These are phyloP conservation scores for Aphaenogaster floridana DNA, from an alignment of 1,140 invertebrate genomes.

Conservation along the genomic window DNA sequence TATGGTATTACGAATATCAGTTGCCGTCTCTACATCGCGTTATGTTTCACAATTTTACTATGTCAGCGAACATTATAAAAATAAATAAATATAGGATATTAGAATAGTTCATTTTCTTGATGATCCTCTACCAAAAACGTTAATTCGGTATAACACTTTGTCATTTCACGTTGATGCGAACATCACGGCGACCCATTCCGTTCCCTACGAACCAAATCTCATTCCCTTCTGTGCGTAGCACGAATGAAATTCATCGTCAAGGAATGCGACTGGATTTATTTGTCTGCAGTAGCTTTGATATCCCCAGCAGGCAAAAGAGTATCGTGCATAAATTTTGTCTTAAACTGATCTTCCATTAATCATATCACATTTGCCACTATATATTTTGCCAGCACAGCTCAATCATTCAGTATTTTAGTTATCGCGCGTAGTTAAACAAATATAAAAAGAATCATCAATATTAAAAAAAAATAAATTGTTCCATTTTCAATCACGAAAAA, in stretches of 20 bases:
- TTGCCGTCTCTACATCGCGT: background rate
- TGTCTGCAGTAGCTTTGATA: conserved; percentile 51
- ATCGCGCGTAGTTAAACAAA: background rate
- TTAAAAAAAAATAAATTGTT: conserved; percentile 10
- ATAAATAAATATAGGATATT: conserved; percentile 52
- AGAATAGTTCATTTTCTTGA: conserved; percentile 49
- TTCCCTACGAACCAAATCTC: conserved; percentile 57
- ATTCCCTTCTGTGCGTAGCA: conserved; percentile 53
- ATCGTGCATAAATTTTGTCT: conserved; percentile 52
- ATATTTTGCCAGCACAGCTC: conserved; percentile 20
- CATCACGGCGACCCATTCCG: conserved; percentile 69
- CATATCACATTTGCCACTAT: conserved; percentile 31
- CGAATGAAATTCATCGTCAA: conserved; percentile 65
- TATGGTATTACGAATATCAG: conserved; percentile 35
- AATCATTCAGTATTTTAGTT: conserved; percentile 23
- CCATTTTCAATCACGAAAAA: background rate
- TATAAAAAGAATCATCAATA: background rate
- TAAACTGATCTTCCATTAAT: conserved; percentile 48
- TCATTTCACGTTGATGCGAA: conserved; percentile 68
- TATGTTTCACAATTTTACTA: conserved; percentile 16
- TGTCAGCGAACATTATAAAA: conserved; percentile 43
- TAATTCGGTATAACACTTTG: conserved; percentile 46
- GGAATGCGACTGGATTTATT: conserved; percentile 59
- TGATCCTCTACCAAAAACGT: conserved; percentile 43
- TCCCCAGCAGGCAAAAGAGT: conserved; percentile 38